Percentiles rank a stretch among this genome's conserved stretches.
These are phyloP conservation scores for Ectemnius lituratus DNA, from an alignment of 2,888 invertebrate genomes.

Conservation along the genomic window DNA sequence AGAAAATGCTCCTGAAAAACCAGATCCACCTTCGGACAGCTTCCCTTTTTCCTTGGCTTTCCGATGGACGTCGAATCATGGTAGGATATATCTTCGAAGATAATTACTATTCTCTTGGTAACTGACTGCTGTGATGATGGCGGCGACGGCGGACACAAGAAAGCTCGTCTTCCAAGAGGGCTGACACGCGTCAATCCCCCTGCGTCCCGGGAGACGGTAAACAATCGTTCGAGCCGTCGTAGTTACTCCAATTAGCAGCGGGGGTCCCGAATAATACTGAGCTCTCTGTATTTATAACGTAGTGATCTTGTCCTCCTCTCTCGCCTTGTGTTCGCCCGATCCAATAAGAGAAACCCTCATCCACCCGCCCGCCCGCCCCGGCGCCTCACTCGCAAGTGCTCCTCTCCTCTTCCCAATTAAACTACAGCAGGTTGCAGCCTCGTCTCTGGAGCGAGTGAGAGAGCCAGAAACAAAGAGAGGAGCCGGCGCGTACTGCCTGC, in stretches of 20 bases:
- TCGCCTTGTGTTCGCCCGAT: slow-evolving; percentile 19
- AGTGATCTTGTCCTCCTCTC: slow-evolving; percentile 30
- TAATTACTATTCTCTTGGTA: slow-evolving; percentile 41
- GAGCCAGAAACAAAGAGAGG: no score
- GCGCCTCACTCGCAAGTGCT: not conserved
- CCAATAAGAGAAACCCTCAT: slow-evolving; percentile 50
- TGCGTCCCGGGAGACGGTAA: slow-evolving; percentile 40
- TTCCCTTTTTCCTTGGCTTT: not conserved
- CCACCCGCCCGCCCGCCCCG: not conserved
- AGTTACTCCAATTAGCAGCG: slow-evolving; percentile 60
- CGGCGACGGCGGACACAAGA: slow-evolving; percentile 12
- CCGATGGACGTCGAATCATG: not conserved
- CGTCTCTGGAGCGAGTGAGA: slow-evolving; percentile 16
- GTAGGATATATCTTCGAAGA: slow-evolving; percentile 21
- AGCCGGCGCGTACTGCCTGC: slow-evolving; percentile 44
- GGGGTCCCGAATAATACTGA: slow-evolving; percentile 53
- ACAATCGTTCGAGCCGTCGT: slow-evolving; percentile 53
- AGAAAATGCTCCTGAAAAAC: slow-evolving; percentile 6
- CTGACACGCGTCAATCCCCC: slow-evolving; percentile 53
- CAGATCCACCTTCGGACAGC: not conserved
- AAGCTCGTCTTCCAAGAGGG: slow-evolving; percentile 30
- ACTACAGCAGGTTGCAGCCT: slow-evolving; percentile 49
- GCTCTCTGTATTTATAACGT: slow-evolving; percentile 54
- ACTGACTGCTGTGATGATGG: no score
- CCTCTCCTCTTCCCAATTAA: slow-evolving; percentile 57